A percentile compares a stretch with the other conserved stretches of the same genome.
These are phyloP conservation scores for Caenorhabditis macrosperma DNA, from an alignment of 2,888 invertebrate species.

Conservation along the genomic window DNA sequence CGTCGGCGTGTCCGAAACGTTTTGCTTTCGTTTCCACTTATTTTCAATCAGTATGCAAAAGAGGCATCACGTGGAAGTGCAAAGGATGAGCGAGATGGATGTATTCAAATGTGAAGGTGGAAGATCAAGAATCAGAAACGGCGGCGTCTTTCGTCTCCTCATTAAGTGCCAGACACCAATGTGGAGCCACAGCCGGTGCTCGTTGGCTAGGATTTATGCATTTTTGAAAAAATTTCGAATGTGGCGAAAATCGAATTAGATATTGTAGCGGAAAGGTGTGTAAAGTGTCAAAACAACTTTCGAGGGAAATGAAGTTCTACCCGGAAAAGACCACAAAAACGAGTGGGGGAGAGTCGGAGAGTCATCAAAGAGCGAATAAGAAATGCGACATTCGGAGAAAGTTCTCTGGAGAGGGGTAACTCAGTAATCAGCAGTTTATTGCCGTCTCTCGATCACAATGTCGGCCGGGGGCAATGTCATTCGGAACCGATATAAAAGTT, in stretches of 20 bases:
- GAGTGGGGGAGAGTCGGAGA: not conserved
- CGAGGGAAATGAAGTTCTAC: not conserved
- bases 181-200: constrained; percentile 7
- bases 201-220: constrained; percentile 8
- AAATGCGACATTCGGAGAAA: constrained; percentile 20
- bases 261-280: constrained; percentile 30
- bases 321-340: not conserved
- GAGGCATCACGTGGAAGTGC: constrained; percentile 39
- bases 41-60: constrained; percentile 51
- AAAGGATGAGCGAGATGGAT: not conserved
- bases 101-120: constrained; percentile 10
- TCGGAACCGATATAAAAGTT: constrained; percentile 56
- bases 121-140: constrained; percentile 25
- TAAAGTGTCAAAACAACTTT: constrained; percentile 21
- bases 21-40: not conserved
- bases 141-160: not conserved
- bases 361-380: constrained; percentile 27
- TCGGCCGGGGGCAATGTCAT: constrained; percentile 31
- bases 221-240: constrained; percentile 21
- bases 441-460: constrained; percentile 41
- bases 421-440: constrained; percentile 59
- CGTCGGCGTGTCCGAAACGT: constrained; percentile 7
- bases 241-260: constrained; percentile 34
- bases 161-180: constrained; percentile 2
- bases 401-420: constrained; percentile 23